Conservation (phyloP, 2,113 vertebrate genomes). For the Sphaerodactylus townsendi region DNA sequence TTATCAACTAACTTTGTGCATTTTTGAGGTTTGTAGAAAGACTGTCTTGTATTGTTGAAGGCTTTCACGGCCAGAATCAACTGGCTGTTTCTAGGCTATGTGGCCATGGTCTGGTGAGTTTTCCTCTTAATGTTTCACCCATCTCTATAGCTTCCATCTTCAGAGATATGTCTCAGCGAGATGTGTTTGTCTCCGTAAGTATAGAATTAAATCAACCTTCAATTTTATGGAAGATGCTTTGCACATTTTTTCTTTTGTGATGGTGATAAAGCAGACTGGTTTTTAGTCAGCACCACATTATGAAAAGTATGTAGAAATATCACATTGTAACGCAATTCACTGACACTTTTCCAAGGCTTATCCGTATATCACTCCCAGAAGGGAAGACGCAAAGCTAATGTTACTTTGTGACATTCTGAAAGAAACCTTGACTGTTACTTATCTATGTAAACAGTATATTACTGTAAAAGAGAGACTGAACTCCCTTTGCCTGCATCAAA, state of each 20-base stretch:
- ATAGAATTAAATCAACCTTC: not conserved
- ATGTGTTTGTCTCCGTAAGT: no score
- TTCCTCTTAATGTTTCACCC: no score
- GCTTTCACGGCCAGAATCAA: no score
- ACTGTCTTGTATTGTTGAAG: no score
- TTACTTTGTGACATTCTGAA: slow-evolving; percentile 28
- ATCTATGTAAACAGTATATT: not conserved
- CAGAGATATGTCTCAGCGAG: no score
- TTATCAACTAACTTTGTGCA: no score
- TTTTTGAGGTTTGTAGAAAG: no score
- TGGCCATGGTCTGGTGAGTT: no score
- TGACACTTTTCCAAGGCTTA: slow-evolving; percentile 19
- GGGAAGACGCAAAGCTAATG: slow-evolving; percentile 7
- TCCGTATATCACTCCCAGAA: slow-evolving; percentile 33
- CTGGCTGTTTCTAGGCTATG: no score
- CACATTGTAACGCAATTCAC: slow-evolving; percentile 5
- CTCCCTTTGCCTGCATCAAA: not conserved
- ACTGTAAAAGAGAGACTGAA: not conserved
- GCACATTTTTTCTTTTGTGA: not conserved
- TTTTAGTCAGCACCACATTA: slow-evolving; percentile 6
- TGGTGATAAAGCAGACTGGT: not conserved
- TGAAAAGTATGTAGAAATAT: slow-evolving; percentile 22
- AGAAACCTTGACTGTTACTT: slow-evolving; percentile 31
- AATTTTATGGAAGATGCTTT: slow-evolving; percentile 10
- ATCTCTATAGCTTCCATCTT: no score